Base-by-base conservation (phyloP, 2,113 vertebrate species). In the Halcyon senegalensis region DNA sequence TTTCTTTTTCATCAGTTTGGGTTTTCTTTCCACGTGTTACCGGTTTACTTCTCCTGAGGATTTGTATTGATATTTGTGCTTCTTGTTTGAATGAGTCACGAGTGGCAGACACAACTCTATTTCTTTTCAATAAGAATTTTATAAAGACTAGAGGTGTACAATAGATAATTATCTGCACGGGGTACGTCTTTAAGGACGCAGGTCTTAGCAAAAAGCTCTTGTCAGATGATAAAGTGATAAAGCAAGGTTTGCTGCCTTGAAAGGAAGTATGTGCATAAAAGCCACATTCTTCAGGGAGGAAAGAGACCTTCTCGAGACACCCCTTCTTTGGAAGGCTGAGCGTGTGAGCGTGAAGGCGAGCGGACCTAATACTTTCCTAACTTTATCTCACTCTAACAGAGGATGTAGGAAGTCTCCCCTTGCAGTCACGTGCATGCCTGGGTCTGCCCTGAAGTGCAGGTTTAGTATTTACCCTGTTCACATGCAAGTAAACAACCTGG, bases 41-140 rank as follows among this genome's bases (percentile, higher is more conserved):
- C 69, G 8, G 66, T 95, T 23, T 66, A 51, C 23, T 90, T 92
- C n/a, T 11, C 3, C 28, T 53, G 31, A 63, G 23, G 35, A 70
- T 62, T 5, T 1, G 13, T 84, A 23, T 7, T 73, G 21, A 33
- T 66, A 35, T 18, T 55, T 33, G 11, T 53, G 14, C 5, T 55
- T 58, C 51, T 56, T 67, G 10, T 56, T 81, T 59, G 46, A 67
- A 1, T 51, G 37, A 86, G 21, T 62, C 53, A 41, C 14, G 46
- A 66, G 28, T 77, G 41, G 90, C 35, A 86, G 24, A 66, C 2
- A 19, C 0, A 0, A 58, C 10, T 77, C 3, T 58, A 33, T 69
- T 77, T 84, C 35, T 62, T 92, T 79, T 66, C 37, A 58, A 23
- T 58, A 50, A 74, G 14, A 85, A 68, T 72, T 73, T n/a, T 41